Evolutionary conservation across 2,113 vertebrate genomes (phyloP).

Genomic region (Paramisgurnus dabryanus): DNA sequence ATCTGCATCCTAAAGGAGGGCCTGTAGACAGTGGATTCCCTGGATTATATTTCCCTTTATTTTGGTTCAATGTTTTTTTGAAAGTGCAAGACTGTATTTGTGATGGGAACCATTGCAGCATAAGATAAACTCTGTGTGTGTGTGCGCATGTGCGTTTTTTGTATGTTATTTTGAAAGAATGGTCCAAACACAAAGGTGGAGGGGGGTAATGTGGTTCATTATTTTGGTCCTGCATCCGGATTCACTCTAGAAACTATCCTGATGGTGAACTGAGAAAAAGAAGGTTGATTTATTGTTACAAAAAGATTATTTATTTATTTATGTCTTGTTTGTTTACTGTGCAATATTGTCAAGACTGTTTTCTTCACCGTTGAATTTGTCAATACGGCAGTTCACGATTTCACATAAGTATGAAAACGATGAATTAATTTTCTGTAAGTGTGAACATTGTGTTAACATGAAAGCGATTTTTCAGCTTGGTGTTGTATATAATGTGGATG

Average conservation of each 20-base stretch:
- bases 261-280: background rate
- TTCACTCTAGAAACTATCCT: background rate
- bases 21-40: background rate
- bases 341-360: conserved; percentile 77
- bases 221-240: background rate
- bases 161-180: background rate
- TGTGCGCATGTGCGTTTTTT: background rate
- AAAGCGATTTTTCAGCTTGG: background rate
- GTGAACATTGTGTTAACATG: background rate
- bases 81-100: background rate
- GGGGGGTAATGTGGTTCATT: background rate
- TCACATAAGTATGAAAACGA: background rate
- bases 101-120: background rate
- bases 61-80: background rate
- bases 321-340: conserved; percentile 77
- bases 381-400: conserved; percentile 48
- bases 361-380: conserved; percentile 66
- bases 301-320: conserved; percentile 49
- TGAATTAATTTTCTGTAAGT: background rate
- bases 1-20: too few relatives aligned
- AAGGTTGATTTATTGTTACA: background rate
- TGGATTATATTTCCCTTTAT: background rate
- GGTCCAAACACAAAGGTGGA: background rate
- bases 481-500: conserved; percentile 12
- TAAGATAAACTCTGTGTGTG: background rate